These are phyloP conservation scores for Microctenopoma stevenorrisi DNA, from an alignment of 2,797 vertebrate species.

Conservation along the genomic window DNA sequence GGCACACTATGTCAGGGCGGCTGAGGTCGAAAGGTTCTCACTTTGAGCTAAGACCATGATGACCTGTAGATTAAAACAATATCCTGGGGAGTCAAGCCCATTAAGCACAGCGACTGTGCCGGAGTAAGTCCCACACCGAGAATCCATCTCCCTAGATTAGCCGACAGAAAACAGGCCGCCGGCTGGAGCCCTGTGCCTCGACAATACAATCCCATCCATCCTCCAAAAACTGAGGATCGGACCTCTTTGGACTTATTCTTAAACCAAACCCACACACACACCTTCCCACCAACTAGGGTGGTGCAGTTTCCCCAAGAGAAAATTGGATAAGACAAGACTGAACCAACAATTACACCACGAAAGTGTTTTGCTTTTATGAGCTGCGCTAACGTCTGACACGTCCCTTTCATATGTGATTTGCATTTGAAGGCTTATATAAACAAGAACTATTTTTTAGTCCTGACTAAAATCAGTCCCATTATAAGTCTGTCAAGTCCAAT, in stretches of 20 bases:
- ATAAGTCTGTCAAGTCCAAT: conserved; percentile 1
- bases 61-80: conserved; percentile 78
- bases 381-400: conserved; percentile 17
- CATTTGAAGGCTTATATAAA: conserved; percentile 14
- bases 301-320: conserved; percentile 2
- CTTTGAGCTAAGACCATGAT: conserved; percentile 54
- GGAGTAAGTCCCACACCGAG: conserved; percentile 42
- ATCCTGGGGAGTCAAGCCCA: conserved; percentile 70
- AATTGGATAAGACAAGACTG: conserved; percentile 30
- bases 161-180: conserved; percentile 55
- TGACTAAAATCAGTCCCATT: neutral
- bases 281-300: neutral
- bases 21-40: conserved; percentile 50
- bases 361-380: conserved; percentile 26
- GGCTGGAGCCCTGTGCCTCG: conserved; percentile 29
- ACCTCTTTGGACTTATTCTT: conserved; percentile 15
- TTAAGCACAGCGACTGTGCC: conserved; percentile 64
- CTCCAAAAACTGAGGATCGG: conserved; percentile 24
- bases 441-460: conserved; percentile 3
- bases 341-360: conserved; percentile 26
- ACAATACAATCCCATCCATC: conserved; percentile 56
- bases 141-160: conserved; percentile 71
- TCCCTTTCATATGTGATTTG: conserved; percentile 41
- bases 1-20: conserved; percentile 12
- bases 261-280: conserved; percentile 19